These are phyloP conservation scores for Sclerodermus sp. DNA, from an alignment of 2,888 invertebrate genomes.

Conservation along the genomic window DNA sequence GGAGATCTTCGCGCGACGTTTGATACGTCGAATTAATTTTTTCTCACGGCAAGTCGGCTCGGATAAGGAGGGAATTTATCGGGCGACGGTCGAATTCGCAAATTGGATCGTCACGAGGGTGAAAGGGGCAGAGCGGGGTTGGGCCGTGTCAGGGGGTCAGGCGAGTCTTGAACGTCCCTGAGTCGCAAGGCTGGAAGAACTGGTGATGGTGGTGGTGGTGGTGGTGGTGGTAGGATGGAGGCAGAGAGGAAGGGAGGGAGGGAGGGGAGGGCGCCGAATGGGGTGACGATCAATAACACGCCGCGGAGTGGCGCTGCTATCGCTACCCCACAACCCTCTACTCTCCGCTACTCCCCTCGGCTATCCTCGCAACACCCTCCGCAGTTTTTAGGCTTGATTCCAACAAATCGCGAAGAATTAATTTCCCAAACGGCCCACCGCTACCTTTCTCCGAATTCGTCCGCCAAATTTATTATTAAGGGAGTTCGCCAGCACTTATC, in stretches of 20 bases:
- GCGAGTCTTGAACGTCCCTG: slow-evolving; percentile 40
- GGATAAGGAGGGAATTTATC: too few relatives aligned
- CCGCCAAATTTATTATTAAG: too few relatives aligned
- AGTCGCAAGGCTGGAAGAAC: slow-evolving; percentile 28
- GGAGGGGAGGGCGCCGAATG: slow-evolving; percentile 20
- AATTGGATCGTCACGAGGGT: neutral
- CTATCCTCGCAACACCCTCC: neutral
- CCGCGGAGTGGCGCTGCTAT: slow-evolving; percentile 51
- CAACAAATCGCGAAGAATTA: too few relatives aligned
- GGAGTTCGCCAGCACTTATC: too few relatives aligned
- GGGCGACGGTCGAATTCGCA: too few relatives aligned
- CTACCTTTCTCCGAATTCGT: too few relatives aligned
- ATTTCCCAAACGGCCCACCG: too few relatives aligned
- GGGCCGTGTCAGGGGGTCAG: slow-evolving; percentile 13
- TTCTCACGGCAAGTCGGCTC: too few relatives aligned
- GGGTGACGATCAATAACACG: slow-evolving; percentile 55
- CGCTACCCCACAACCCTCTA: slow-evolving; percentile 26
- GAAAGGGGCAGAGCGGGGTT: neutral
- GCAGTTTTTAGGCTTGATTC: too few relatives aligned
- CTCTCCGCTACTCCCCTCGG: neutral
- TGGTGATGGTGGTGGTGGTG: slow-evolving; percentile 20
- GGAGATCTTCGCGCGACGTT: too few relatives aligned
- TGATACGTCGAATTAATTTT: too few relatives aligned
- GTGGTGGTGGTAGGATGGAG: slow-evolving; percentile 18
- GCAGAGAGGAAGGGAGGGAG: slow-evolving; percentile 17